These are phyloP conservation scores for Drosophila burlai DNA, from an alignment of 1,140 invertebrate species.

Conservation along the genomic window DNA sequence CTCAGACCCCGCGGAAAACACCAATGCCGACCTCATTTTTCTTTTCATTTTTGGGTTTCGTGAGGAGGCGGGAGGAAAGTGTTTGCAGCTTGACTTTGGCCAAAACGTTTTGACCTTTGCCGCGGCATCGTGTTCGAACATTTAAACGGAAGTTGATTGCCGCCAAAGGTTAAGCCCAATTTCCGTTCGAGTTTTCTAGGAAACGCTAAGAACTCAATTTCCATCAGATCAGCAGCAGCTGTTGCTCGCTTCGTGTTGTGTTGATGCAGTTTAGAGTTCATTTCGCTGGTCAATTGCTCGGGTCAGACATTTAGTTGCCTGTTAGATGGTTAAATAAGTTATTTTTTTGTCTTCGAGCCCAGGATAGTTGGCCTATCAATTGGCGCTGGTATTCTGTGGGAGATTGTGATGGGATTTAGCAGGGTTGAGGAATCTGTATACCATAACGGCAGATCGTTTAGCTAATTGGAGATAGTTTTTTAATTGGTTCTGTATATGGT, in stretches of 20 bases:
- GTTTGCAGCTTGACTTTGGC: slow-evolving; percentile 58
- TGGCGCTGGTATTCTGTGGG: slow-evolving; percentile 18
- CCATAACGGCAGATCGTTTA: slow-evolving; percentile 13
- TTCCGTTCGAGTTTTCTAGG: slow-evolving; percentile 65
- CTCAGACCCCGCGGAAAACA: slow-evolving; percentile 29
- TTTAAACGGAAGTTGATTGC: slow-evolving; percentile 84
- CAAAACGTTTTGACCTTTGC: slow-evolving; percentile 81
- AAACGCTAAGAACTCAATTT: slow-evolving; percentile 73
- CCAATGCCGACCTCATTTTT: slow-evolving; percentile 76
- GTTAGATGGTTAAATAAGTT: slow-evolving; percentile 55
- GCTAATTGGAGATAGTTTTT: slow-evolving; percentile 14
- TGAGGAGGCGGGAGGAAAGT: slow-evolving; percentile 58
- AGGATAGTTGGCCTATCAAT: slow-evolving; percentile 31
- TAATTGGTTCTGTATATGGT: slow-evolving; percentile 20
- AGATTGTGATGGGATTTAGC: slow-evolving; percentile 23
- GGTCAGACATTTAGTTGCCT: slow-evolving; percentile 56
- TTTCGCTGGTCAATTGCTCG: slow-evolving; percentile 55
- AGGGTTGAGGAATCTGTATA: neutral
- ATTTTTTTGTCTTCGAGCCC: slow-evolving; percentile 43
- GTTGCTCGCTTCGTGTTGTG: slow-evolving; percentile 44
- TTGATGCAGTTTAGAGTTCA: slow-evolving; percentile 66
- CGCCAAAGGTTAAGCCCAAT: slow-evolving; percentile 79
- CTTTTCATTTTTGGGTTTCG: slow-evolving; percentile 68
- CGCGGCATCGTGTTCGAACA: slow-evolving; percentile 76
- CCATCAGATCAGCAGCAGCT: slow-evolving; percentile 40